phyloP scores from a whole-genome alignment of 1,140 invertebrate species.

The Zaprionus nigranus region DNA sequence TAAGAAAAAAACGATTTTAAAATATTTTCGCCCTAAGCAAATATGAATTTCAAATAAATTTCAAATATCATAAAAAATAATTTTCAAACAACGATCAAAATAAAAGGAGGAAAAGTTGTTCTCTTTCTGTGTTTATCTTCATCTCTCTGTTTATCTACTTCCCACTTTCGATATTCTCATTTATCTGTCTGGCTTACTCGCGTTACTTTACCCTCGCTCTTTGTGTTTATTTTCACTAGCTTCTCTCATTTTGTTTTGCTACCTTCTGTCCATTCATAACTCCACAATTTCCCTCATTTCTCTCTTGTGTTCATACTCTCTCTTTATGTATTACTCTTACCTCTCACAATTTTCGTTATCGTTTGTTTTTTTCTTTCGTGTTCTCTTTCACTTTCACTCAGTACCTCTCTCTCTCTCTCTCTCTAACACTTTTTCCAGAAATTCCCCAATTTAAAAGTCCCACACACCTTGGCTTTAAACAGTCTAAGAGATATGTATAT shows the following conservation, averaged over 20 bases:
- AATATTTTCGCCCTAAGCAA: too few relatives aligned
- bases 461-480: slow-evolving; percentile 2
- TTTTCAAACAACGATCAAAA: too few relatives aligned
- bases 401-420: background rate
- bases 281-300: background rate
- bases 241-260: background rate
- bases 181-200: background rate
- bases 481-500: slow-evolving; percentile 26
- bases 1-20: too few relatives aligned
- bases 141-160: background rate
- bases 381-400: background rate
- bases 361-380: background rate
- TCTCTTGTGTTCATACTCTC: background rate
- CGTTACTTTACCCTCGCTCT: background rate
- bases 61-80: too few relatives aligned
- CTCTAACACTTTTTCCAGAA: too few relatives aligned
- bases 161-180: background rate
- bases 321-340: background rate
- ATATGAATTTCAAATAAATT: too few relatives aligned
- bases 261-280: background rate
- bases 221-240: background rate
- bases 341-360: background rate
- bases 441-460: slow-evolving; percentile 1
- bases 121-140: background rate
- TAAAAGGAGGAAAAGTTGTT: too few relatives aligned